Base-by-base conservation (phyloP, 2,113 vertebrate species). In the Neofelis nebulosa region DNA sequence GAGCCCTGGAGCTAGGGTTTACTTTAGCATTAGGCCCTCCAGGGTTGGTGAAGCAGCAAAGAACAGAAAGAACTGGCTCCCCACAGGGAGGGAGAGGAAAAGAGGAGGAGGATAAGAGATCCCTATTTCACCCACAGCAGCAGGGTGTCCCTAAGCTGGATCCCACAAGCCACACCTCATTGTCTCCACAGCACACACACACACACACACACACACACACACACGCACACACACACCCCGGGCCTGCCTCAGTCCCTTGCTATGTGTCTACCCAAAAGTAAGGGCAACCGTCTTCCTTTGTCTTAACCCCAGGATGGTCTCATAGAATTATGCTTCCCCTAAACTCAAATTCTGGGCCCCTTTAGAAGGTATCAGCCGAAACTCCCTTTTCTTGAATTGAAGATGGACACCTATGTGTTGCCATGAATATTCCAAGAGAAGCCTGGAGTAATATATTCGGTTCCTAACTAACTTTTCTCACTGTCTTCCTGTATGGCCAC, bases 161-260 rank as follows among this genome's bases (percentile, higher is more conserved):
- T 94, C 92, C 96, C 90, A 92, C 74, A 92, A 52, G 95, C 97
- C 87, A 96, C 81, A 96, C 86, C 89, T 97, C 96, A 96, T 95
- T 96, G 89, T 98, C 86, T 95, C 83, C 71, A 27, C 69, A 66
- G 78, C 69, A 73, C 50, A 89, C 57, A 25, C 71, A 50, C 73
- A 45, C 45, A 45, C 74, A 73, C 69, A 89, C 74, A 73, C 69
- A 89, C 74, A 73, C 69, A 89, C 74, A 73, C 69, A 89, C 74
- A 73, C 69, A 89, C 74, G 68, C 69, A 89, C 74, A 73, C 69
- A 89, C 57, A 25, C 71, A 50, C 73, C 82, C 6, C 29, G 0
- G 13, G 71, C 69, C 63, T 33, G 14, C 50, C 87, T 92, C 80
- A 50, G 66, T 94, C 92, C 87, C 63, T 89, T 1, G 11, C 15